These are phyloP conservation scores for Metellina segmentata DNA, from an alignment of 2,888 invertebrate species.

Conservation along the genomic window DNA sequence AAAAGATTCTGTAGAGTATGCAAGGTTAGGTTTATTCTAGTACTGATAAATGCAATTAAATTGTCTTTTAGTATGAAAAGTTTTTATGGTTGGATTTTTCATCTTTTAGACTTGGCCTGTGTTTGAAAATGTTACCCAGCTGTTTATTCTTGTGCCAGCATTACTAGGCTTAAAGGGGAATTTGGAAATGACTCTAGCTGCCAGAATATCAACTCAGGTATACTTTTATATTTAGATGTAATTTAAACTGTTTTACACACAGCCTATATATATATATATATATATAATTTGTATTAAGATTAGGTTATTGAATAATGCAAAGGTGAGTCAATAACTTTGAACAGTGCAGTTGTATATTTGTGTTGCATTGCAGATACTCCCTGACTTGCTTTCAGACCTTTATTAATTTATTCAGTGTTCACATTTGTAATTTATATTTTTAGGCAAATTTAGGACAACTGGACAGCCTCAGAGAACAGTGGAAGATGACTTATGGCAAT, in stretches of 20 bases:
- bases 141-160: constrained; percentile 78
- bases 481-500: constrained; percentile 82
- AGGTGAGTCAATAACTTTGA: too few species aligned
- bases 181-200: constrained; percentile 84
- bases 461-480: constrained; percentile 81
- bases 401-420: too few species aligned
- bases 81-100: neutral
- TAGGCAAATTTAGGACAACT: constrained; percentile 83
- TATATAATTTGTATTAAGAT: too few species aligned
- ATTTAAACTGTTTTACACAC: neutral
- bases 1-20: too few species aligned
- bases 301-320: too few species aligned
- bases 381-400: too few species aligned
- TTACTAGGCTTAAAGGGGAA: constrained; percentile 84
- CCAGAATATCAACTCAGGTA: constrained; percentile 79
- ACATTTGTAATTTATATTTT: constrained; percentile 52
- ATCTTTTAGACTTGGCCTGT: constrained; percentile 81
- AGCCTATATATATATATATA: neutral
- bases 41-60: neutral
- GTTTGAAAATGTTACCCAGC: constrained; percentile 75
- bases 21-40: too few species aligned
- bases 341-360: too few species aligned
- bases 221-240: neutral
- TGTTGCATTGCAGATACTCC: too few species aligned
- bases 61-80: neutral